phyloP scores from a whole-genome alignment of 2,113 vertebrate species.

The Muscicapa adusta region DNA sequence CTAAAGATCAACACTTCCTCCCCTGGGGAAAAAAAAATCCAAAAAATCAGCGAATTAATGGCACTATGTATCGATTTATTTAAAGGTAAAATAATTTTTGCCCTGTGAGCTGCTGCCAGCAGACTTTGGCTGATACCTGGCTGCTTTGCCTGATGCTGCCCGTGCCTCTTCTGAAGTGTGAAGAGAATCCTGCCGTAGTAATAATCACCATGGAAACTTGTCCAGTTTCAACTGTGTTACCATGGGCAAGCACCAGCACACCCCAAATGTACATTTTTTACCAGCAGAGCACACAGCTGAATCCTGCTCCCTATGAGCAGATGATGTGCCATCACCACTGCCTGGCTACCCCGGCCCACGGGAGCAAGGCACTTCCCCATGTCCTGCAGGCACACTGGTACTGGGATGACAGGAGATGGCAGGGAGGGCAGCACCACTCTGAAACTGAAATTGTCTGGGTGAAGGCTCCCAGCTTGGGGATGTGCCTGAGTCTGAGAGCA shows the following conservation, averaged over 20 bases:
- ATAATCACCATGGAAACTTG: slow-evolving; percentile 66
- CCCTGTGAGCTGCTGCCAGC: not conserved
- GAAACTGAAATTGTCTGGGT: rapidly evolving
- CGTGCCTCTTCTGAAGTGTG: not conserved
- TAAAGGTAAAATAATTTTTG: not conserved
- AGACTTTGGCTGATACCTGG: not conserved
- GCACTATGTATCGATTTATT: not conserved
- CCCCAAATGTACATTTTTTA: slow-evolving; percentile 19
- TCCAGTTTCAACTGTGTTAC: slow-evolving; percentile 65
- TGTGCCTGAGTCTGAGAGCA: not conserved
- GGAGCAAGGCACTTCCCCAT: rapidly evolving
- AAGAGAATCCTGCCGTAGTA: slow-evolving; percentile 11
- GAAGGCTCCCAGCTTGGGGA: not conserved
- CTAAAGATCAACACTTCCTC: not conserved
- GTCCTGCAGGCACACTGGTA: rapidly evolving
- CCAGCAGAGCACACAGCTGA: not conserved
- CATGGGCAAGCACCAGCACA: slow-evolving; percentile 53
- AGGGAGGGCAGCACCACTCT: not conserved
- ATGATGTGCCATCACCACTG: rapidly evolving
- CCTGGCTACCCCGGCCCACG: rapidly evolving
- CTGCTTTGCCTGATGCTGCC: not conserved
- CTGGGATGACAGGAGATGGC: not conserved
- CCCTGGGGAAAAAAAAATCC: not conserved
- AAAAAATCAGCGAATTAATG: not conserved
- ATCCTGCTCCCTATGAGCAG: not conserved